Evolutionary conservation across 92 coral and sea anemone genomes (phyloP), one percentile per base, ranked within the genome.

Genomic region (Pocillopora grandis): DNA sequence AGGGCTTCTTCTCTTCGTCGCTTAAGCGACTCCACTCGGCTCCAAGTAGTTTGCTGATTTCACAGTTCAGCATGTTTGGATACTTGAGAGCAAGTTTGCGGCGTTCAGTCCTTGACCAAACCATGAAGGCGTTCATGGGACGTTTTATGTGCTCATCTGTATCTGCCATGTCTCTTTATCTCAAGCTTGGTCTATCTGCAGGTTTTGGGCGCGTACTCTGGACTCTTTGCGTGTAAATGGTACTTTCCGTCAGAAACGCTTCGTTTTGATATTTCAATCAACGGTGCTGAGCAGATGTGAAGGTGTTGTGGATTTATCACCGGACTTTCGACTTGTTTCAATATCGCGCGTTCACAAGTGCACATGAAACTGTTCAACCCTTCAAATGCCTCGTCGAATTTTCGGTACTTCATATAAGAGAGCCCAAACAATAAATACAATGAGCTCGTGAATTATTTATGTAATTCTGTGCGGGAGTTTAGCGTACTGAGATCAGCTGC

Each of bases 51-150:
- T 94, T 94, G 92, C 98, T 94, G 83, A 94, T 94, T 86, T 94
- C 98, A 58, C 98, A 94, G 83, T 94, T 94, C 61, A 94, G 92
- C 98, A 94, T 94, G 88, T 94, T 94, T 14, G 98, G 98, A 88
- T 94, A 94, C 84, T 94, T 91, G 71, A 94, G 92, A 21, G 98
- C 98, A 19, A 94, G 89, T 83, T 91, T 94, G 35, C 98, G 93
- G 27, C 98, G 89, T 58, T 94, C 98, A 27, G 98, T 94, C 20
- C 98, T 85, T 58, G 98, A 94, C 98, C 98, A 94, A 13, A 94
- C 98, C 98, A 94, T 94, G 62, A 94, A 94, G 1, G 98, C 98
- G 52, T 94, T 94, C 98, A 94, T 94, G 8, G 98, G 98, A 15
- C 98, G 87, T 71, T 94, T 94, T 49, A 94, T 94, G 63, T 94